Evolutionary conservation across 37 sponge, comb jelly and placozoan species (phyloP), one percentile per base, ranked within the genome.

Genomic region (Ianthella basta): DNA sequence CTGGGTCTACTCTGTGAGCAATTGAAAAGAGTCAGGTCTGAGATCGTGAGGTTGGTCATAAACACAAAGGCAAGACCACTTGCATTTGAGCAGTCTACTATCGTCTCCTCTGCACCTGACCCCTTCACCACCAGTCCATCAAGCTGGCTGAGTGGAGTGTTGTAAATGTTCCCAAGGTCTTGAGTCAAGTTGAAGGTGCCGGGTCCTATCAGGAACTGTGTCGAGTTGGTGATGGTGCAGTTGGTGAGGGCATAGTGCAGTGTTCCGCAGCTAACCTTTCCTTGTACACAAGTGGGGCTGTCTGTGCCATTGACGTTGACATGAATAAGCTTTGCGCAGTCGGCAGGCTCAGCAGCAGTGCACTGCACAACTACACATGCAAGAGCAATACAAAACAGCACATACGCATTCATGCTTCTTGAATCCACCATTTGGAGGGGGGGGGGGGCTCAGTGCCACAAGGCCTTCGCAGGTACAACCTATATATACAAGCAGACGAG

Each of bases 1-100:
- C 66, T 64, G 23, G 66, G 66, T 20, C 66, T 10, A 24, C 23
- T 64, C 23, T 64, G 29, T 29, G 29, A 24, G 27, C 66, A 64
- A 8, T 16, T 10, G 29, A 64, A 24, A 64, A 64, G 27, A 10
- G 66, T 29, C 20, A 64, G 66, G 20, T 64, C 27, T 10, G 66
- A 64, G 66, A 64, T 64, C 66, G 23, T 64, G 29, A 64, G 20
- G 23, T 64, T 64, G 23, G 66, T 64, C 66, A 64, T 64, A 16
- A 29, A 29, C 66, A 64, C 66, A 64, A 64, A 64, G 12, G 66
- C 66, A 64, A 64, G 27, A 10, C 66, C 66, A 64, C 23, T 8
- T 8, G 20, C 66, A 21, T 30, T 64, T 24, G 66, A 64, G 27
- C 66, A 64, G 66, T 10, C 12, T 10, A 64, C 27, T 24, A 64